Base-by-base conservation (phyloP, 2,888 invertebrate species). In the Buathra laborator region DNA sequence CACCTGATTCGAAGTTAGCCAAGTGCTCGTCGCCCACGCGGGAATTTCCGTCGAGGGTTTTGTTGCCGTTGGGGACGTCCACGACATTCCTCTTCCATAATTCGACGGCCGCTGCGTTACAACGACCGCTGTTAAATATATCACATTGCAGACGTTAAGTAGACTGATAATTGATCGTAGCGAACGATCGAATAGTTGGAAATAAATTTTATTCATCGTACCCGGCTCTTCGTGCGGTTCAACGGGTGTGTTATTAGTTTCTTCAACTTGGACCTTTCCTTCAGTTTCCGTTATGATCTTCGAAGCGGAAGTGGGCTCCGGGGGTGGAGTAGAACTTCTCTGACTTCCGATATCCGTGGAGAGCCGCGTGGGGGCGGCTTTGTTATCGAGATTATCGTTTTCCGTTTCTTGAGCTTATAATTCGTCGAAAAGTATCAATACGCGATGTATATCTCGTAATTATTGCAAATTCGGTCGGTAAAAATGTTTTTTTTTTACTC, bases 21-120 rank as follows among this genome's bases (percentile, higher is more conserved):
- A 92, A 51, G 90, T 90, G 74, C 91, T 92, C 29, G 92, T 92
- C 0, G 92, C 92, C 92, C 92, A 92, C 12, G 92, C 91, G 12
- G 91, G 91, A 84, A 92, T 91, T 86, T 91, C 91, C 46, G 87
- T 87, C 7, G 88, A 83, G 43, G 89, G 53, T 86, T 89, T 89
- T 0, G 90, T 85, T 0, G 90, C 86, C 37, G 89, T 66, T 51
- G 89, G 81, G 19, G 89, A 89, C 29, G 93, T 90, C 95, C 95
- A 95, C 62, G 94, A 94, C 88, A 94, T 94, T 1, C 95, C 94
- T 83, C 95, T 92, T 0, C 95, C 95, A 88, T 94, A 95, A 32
- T 94, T 94, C 0, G 94, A 94, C 2, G 95, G 94, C 80, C 95
- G 90, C 85, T 91, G 91, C 5, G 90, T 91, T 7, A 89, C 90